Conservation (phyloP, 2,888 invertebrate species). For the Griposia aprilina region DNA sequence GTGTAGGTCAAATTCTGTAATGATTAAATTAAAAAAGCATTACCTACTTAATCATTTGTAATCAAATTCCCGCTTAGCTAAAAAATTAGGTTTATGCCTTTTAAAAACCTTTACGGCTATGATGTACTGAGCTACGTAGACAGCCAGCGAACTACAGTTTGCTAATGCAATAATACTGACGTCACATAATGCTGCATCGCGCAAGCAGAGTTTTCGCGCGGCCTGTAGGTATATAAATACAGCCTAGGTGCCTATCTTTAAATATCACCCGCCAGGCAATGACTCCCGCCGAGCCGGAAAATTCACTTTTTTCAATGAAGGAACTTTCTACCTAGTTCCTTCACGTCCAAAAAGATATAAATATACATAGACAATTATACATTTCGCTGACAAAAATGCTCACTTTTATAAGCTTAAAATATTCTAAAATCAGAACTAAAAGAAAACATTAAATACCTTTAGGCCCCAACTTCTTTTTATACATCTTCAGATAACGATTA, state of each 20-base stretch:
- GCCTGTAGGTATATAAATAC: background rate
- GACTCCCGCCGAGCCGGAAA: background rate
- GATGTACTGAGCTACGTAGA: background rate
- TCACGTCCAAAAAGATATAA: background rate
- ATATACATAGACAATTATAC: no score
- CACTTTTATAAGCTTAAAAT: background rate
- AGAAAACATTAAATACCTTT: background rate
- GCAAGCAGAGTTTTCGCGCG: background rate
- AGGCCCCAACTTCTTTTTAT: background rate
- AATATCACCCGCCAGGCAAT: background rate
- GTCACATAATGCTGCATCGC: background rate
- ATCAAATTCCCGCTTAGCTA: background rate
- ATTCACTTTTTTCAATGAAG: background rate
- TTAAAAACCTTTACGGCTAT: background rate
- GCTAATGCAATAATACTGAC: background rate
- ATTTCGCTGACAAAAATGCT: background rate
- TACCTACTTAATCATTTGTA: background rate
- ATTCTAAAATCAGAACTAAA: background rate
- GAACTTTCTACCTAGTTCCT: background rate
- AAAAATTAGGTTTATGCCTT: background rate
- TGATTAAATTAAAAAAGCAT: background rate
- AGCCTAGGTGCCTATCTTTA: background rate
- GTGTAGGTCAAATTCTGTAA: constrained; percentile 1
- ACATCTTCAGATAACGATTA: background rate
- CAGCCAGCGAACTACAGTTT: background rate